phyloP scores from a whole-genome alignment of 2,113 vertebrate genomes.

The Genyomyrus donnyi region DNA sequence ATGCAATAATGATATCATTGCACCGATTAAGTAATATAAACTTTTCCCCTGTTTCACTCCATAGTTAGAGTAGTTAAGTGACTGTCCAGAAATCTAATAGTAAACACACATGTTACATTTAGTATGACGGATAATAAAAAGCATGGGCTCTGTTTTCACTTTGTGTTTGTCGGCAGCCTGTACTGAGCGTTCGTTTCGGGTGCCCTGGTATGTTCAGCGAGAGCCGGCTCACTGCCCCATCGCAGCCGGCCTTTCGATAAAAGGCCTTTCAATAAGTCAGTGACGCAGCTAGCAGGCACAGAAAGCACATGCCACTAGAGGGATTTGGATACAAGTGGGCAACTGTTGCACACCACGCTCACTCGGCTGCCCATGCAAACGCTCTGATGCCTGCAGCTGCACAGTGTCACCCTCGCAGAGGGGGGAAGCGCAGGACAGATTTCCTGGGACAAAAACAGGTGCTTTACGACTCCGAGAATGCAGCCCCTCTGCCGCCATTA shows the following conservation, averaged over 20 bases:
- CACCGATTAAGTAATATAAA: background rate
- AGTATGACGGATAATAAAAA: background rate
- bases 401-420: background rate
- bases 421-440: background rate
- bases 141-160: background rate
- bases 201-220: background rate
- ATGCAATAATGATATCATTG: background rate
- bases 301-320: background rate
- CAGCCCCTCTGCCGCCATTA: background rate
- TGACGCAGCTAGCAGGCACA: background rate
- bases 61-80: background rate
- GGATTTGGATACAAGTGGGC: background rate
- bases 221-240: background rate
- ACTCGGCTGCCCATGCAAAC: background rate
- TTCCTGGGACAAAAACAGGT: background rate
- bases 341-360: background rate
- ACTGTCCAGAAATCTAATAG: background rate
- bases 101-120: background rate
- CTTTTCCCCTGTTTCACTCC: background rate
- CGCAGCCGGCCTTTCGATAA: background rate
- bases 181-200: background rate
- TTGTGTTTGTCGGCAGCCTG: background rate
- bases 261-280: background rate
- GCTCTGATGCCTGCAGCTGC: background rate
- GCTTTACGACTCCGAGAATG: background rate